Evolutionary conservation across 2,797 vertebrate genomes (phyloP), one percentile per base, ranked within the genome.

Genomic region (Anabacerthia variegaticeps): DNA sequence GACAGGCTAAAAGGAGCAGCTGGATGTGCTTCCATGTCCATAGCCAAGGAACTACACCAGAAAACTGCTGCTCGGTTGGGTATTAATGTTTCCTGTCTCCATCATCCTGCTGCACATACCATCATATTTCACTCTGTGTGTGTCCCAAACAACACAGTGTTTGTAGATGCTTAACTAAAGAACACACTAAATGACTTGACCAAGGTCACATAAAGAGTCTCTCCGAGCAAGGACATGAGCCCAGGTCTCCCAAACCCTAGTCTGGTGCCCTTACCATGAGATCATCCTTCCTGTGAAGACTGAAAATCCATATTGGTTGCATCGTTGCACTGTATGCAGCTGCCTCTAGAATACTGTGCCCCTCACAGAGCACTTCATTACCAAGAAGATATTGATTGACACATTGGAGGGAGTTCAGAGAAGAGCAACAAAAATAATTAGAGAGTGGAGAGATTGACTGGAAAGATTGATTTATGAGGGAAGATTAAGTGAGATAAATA

Each of bases 401-500:
- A 96, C 92, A 90, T 96, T 96, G 97, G 90, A 97, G 94, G 95
- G 95, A 97, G 97, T 96, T 97, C 97, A 97, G 96, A 97, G 95
- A 96, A 96, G 88, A 97, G 96, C 92, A 96, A 94, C 96, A 96
- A 96, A 95, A 97, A 97, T 98, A 97, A 98, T 98, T 98, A 97
- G 97, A 93, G 96, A 97, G 97, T 76, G 85, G 88, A 93, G 89
- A 96, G 95, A 97, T 92, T 95, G 95, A 97, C 97, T 97, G 94
- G 96, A 96, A 97, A 96, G 97, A 88, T 96, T 97, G 96, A 97
- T 97, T 97, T 97, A 95, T 95, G 92, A 97, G 95, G 93, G 95
- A 95, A 97, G 97, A 98, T 97, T 97, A 97, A 97, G 96, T 96
- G 95, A 97, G 97, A 98, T 97, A 97, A 97, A 96, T 98, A 97